Conservation (phyloP, 1,140 invertebrate genomes). For the Drosophila nannoptera region DNA sequence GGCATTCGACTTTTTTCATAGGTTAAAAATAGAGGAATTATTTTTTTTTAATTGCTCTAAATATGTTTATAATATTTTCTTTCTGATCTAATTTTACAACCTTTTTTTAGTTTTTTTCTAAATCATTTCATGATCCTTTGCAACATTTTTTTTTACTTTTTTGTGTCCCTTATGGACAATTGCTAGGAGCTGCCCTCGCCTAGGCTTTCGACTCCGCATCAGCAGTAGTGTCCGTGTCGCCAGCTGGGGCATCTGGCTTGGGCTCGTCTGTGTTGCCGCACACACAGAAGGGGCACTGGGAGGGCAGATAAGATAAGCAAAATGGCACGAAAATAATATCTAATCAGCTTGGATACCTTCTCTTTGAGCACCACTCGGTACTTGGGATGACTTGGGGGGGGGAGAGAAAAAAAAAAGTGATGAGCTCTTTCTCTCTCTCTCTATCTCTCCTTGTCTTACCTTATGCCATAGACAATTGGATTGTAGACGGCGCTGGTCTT, state of each 20-base stretch:
- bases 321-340: background rate
- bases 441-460: slow-evolving; percentile 76
- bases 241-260: slow-evolving; percentile 78
- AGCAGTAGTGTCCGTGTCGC: slow-evolving; percentile 78
- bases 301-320: background rate
- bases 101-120: slow-evolving; percentile 51
- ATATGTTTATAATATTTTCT: no score
- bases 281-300: slow-evolving; percentile 84
- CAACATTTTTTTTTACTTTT: slow-evolving; percentile 45
- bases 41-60: no score
- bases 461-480: slow-evolving; percentile 90
- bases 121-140: slow-evolving; percentile 43
- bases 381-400: slow-evolving; percentile 84
- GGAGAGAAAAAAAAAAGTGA: no score
- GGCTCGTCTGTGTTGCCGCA: slow-evolving; percentile 79
- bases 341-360: slow-evolving; percentile 66
- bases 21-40: no score
- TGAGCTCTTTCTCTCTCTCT: background rate
- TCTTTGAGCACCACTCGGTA: slow-evolving; percentile 86
- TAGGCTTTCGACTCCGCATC: slow-evolving; percentile 72
- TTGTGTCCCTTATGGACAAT: slow-evolving; percentile 49
- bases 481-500: slow-evolving; percentile 90
- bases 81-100: background rate
- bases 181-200: slow-evolving; percentile 19
- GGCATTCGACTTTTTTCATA: slow-evolving; percentile 23